These are phyloP conservation scores for Cryptotermes secundus DNA, from an alignment of 1,140 invertebrate species.

Conservation along the genomic window DNA sequence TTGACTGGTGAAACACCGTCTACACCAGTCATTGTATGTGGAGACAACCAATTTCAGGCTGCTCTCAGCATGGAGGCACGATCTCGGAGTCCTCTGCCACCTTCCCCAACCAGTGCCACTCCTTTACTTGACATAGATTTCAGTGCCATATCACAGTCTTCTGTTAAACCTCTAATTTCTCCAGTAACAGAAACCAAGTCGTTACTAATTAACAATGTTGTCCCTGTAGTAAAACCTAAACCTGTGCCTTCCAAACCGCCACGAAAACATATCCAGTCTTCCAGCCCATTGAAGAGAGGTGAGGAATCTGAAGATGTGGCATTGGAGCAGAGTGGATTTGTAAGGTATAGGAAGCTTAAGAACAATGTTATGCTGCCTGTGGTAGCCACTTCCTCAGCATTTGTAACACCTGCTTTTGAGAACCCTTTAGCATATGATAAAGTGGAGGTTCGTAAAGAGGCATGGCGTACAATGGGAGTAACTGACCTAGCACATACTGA, in stretches of 20 bases:
- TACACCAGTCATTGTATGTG: slow-evolving; percentile 46
- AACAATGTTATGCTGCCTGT: neutral
- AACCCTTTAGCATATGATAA: slow-evolving; percentile 57
- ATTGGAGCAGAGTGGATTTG: slow-evolving; percentile 24
- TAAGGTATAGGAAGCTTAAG: slow-evolving; percentile 1
- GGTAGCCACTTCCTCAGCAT: neutral
- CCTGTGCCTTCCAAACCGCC: slow-evolving; percentile 35
- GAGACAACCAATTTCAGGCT: slow-evolving; percentile 71
- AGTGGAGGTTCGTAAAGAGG: slow-evolving; percentile 67
- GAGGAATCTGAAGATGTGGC: neutral
- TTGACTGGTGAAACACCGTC: slow-evolving; percentile 62
- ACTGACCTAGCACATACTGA: slow-evolving; percentile 67
- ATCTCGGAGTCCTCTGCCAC: slow-evolving; percentile 71
- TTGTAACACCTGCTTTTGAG: neutral
- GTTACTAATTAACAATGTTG: neutral
- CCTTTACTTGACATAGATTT: slow-evolving; percentile 51
- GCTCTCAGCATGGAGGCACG: slow-evolving; percentile 71
- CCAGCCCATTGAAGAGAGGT: neutral
- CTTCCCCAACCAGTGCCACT: slow-evolving; percentile 58
- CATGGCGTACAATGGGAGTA: slow-evolving; percentile 75
- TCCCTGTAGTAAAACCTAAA: slow-evolving; percentile 24
- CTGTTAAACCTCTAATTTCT: neutral
- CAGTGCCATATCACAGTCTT: slow-evolving; percentile 2
- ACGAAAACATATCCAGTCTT: slow-evolving; percentile 26
- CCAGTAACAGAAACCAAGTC: slow-evolving; percentile 1